Evolutionary conservation across 53 echinoderm and acorn worm genomes (phyloP).

Genomic region (Echinometra lucunter): DNA sequence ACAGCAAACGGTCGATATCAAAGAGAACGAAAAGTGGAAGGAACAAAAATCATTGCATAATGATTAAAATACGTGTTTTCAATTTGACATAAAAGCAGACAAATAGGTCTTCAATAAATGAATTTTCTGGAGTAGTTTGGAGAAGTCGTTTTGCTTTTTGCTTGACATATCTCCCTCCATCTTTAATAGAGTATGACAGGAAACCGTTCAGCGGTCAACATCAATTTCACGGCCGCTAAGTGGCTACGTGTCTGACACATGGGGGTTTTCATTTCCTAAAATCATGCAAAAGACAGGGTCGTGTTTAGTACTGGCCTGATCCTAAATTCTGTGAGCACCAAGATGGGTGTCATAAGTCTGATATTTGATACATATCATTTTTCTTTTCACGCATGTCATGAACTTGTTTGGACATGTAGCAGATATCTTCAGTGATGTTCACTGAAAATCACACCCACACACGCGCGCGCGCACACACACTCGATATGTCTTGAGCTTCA

Average conservation of each 20-base stretch:
- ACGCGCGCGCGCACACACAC: no score
- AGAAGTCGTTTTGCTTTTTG: neutral
- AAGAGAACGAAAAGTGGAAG: neutral
- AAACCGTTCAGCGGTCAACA: neutral
- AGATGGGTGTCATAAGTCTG: neutral
- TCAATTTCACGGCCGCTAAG: neutral
- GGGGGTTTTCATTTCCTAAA: neutral
- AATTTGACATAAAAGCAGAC: no score
- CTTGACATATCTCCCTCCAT: neutral
- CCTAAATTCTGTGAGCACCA: neutral
- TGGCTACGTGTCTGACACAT: conserved; percentile 6
- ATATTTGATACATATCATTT: neutral
- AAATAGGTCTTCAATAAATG: neutral
- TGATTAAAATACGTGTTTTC: no score
- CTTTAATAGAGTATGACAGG: neutral
- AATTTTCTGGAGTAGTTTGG: neutral
- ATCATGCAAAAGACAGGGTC: neutral
- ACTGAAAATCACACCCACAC: neutral
- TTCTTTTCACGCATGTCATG: neutral
- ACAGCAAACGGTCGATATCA: neutral
- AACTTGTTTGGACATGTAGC: neutral
- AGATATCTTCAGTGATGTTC: neutral
- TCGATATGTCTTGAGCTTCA: no score
- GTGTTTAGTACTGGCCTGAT: conserved; percentile 5
- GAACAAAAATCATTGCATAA: no score